Percentiles rank a stretch among this genome's conserved stretches.
Evolutionary conservation across 1,140 invertebrate species (phyloP).

Genomic region (Sipha flava): DNA sequence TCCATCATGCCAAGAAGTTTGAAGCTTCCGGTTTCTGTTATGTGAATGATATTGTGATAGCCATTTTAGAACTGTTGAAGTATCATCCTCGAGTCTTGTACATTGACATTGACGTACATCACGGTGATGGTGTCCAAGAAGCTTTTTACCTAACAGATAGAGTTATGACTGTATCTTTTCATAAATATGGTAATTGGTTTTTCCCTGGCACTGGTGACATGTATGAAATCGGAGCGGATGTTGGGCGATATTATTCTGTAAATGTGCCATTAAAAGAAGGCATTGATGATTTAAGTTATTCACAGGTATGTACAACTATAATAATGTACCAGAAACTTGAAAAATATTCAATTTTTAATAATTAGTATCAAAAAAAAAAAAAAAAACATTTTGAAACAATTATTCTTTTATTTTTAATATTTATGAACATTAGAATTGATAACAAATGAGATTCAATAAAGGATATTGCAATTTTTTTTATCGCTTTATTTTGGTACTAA

Average conservation of each 20-base stretch:
- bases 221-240: conserved; percentile 92
- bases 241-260: conserved; percentile 88
- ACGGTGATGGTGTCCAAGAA: conserved; percentile 98
- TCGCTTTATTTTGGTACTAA: no score
- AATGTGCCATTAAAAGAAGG: conserved; percentile 96
- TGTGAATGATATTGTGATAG: conserved; percentile 98
- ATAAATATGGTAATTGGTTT: conserved; percentile 97
- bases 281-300: conserved; percentile 90
- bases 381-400: no score
- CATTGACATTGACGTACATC: conserved; percentile 99
- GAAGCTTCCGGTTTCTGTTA: conserved; percentile 97
- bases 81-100: conserved; percentile 93
- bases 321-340: no score
- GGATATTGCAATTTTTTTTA: no score
- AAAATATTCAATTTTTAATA: no score
- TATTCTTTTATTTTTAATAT: no score
- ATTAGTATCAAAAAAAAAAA: no score
- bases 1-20: conserved; percentile 99
- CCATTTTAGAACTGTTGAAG: conserved; percentile 91
- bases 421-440: no score
- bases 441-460: no score
- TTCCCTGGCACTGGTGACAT: conserved; percentile 98
- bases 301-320: conserved; percentile 51
- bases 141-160: conserved; percentile 97
- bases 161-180: conserved; percentile 99